Conservation (phyloP, 2,113 vertebrate species). For the Lepidothrix coronata region DNA sequence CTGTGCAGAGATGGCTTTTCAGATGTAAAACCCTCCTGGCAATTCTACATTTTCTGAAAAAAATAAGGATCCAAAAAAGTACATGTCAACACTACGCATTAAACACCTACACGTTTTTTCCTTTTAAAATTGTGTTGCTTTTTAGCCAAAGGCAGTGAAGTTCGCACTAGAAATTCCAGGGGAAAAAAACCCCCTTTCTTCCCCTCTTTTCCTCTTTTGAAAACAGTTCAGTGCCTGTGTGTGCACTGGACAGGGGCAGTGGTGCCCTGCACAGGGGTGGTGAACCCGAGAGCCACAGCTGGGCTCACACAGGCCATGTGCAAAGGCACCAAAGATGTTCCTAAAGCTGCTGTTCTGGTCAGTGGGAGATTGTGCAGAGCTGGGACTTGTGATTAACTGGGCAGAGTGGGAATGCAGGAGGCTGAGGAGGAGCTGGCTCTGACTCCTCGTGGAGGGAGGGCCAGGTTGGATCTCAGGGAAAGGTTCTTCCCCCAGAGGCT, state of each 20-base stretch:
- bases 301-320: rapidly evolving
- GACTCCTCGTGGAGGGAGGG: rapidly evolving
- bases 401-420: rapidly evolving
- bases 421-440: background rate
- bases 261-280: background rate
- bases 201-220: background rate
- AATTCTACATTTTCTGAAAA: background rate
- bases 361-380: rapidly evolving
- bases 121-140: background rate
- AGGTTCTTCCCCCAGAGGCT: background rate
- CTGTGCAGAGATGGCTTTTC: conserved; percentile 20
- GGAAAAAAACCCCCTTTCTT: background rate
- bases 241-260: background rate
- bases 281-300: rapidly evolving
- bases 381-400: background rate
- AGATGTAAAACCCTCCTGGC: conserved; percentile 10
- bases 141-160: background rate
- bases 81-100: background rate
- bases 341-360: background rate
- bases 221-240: rapidly evolving
- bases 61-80: background rate
- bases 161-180: background rate
- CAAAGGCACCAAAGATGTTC: rapidly evolving
- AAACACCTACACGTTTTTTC: background rate
- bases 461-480: background rate